Conservation (phyloP, 30 jellyfish, hydroid and myxozoan species). For the Turritopsis rubra region DNA sequence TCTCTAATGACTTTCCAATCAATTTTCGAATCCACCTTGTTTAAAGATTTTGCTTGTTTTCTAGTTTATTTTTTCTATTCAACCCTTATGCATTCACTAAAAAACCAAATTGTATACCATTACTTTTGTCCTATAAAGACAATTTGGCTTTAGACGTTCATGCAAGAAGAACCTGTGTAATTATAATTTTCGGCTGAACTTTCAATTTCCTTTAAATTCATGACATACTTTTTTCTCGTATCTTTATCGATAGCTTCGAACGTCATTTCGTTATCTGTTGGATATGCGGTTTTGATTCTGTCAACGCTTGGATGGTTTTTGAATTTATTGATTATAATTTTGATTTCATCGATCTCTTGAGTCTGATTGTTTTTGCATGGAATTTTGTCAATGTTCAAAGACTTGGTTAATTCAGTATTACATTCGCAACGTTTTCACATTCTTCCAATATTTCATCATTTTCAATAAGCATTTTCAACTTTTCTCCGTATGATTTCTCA, state of each 20-base stretch:
- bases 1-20: no score
- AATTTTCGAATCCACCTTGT: no score
- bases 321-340: background rate
- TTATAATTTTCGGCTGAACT: slow-evolving; percentile 1
- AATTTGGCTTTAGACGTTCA: no score
- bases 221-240: background rate
- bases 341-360: background rate
- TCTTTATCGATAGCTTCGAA: slow-evolving; percentile 2
- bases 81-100: no score
- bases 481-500: slow-evolving; percentile 4
- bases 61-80: no score
- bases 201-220: background rate
- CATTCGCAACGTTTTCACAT: background rate
- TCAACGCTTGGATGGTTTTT: background rate
- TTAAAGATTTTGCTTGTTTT: no score
- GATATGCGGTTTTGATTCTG: background rate
- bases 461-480: slow-evolving; percentile 3
- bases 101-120: no score
- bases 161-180: no score
- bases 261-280: background rate
- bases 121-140: no score
- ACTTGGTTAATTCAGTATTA: background rate
- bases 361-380: slow-evolving; percentile 11
- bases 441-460: slow-evolving; percentile 3
- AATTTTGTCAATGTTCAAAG: background rate